Percentiles rank a stretch among this genome's conserved stretches.
Conservation (phyloP, 2,888 invertebrate genomes). For the Sussaba pulchella region DNA sequence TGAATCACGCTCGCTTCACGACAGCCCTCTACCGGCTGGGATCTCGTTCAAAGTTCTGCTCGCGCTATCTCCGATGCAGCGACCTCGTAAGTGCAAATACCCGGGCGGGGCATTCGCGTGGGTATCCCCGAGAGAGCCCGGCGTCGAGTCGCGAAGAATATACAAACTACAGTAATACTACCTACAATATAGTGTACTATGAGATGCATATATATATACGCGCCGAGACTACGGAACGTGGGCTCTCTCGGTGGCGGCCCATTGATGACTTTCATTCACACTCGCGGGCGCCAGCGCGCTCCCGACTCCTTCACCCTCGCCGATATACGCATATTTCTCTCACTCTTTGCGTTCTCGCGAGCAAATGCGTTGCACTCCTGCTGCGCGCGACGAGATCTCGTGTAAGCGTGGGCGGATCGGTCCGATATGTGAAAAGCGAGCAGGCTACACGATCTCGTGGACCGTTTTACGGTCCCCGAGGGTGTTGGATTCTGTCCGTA, state of each 20-base stretch:
- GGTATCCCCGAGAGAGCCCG: constrained; percentile 45
- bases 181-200: constrained; percentile 40
- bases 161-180: constrained; percentile 35
- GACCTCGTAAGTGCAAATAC: constrained; percentile 48
- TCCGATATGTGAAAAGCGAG: constrained; percentile 62
- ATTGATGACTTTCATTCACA: constrained; percentile 75
- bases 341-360: constrained; percentile 30
- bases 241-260: constrained; percentile 63
- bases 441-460: constrained; percentile 42
- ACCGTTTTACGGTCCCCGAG: constrained; percentile 23
- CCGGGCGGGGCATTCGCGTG: constrained; percentile 50
- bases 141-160: constrained; percentile 45
- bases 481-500: constrained; percentile 9
- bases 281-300: constrained; percentile 66
- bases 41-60: neutral
- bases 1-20: neutral
- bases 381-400: constrained; percentile 58
- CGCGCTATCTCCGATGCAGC: constrained; percentile 38
- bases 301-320: constrained; percentile 58
- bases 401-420: constrained; percentile 62
- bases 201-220: constrained; percentile 41
- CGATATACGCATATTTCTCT: constrained; percentile 46
- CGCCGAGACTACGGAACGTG: constrained; percentile 54
- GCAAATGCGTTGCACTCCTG: constrained; percentile 43
- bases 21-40: no score